Evolutionary conservation across 2,113 vertebrate genomes (phyloP).

Genomic region (Agapornis roseicollis): DNA sequence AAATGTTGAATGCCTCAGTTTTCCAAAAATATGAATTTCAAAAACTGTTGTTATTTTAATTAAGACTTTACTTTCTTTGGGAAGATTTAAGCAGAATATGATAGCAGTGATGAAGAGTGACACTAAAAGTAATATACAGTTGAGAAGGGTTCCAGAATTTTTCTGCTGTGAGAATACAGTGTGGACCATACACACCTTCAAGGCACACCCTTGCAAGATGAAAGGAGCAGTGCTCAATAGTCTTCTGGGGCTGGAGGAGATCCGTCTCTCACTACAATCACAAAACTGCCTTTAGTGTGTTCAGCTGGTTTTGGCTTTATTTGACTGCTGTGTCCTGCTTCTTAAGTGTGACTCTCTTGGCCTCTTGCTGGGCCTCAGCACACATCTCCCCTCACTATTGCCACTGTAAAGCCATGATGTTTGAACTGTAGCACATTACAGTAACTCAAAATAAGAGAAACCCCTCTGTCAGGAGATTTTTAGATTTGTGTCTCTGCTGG

Average conservation of each 20-base stretch:
- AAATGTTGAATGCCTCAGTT: constrained; percentile 43
- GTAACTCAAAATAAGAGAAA: background rate
- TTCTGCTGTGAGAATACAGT: background rate
- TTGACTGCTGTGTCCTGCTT: background rate
- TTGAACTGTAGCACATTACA: background rate
- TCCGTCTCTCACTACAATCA: background rate
- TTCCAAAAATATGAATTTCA: constrained; percentile 57
- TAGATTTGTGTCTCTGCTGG: background rate
- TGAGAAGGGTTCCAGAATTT: background rate
- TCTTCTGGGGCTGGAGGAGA: background rate
- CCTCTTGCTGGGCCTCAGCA: background rate
- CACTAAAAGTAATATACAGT: background rate
- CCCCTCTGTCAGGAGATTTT: background rate
- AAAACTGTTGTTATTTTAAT: constrained; percentile 17
- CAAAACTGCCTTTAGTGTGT: background rate
- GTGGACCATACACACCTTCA: background rate
- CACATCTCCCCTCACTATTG: background rate
- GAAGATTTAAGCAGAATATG: constrained; percentile 17
- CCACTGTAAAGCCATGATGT: background rate
- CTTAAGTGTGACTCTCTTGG: background rate
- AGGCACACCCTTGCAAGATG: background rate
- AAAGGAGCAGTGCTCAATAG: background rate
- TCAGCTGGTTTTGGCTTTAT: background rate
- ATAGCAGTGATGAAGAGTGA: background rate
- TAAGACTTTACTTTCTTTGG: constrained; percentile 1